Conservation (phyloP, 2,797 vertebrate genomes). For the Acanthurus leucopareius region DNA sequence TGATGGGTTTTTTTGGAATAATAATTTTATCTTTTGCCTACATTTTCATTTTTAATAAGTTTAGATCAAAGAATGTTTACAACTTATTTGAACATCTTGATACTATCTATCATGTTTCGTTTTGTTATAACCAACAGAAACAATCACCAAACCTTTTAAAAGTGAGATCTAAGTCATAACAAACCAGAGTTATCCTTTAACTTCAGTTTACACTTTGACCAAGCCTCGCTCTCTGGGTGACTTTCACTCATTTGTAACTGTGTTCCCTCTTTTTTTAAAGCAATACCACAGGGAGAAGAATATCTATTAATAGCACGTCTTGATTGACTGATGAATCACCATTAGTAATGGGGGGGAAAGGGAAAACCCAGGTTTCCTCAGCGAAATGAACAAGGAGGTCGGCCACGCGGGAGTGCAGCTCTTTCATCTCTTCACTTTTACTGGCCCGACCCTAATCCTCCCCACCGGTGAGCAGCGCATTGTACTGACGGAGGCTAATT, state of each 20-base stretch:
- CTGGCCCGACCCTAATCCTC: constrained; percentile 67
- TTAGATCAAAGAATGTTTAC: background rate
- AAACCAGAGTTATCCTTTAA: constrained; percentile 7
- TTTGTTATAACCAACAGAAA: background rate
- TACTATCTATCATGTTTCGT: background rate
- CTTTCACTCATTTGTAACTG: constrained; percentile 48
- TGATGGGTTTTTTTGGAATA: background rate
- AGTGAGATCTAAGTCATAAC: background rate
- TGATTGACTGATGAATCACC: constrained; percentile 72
- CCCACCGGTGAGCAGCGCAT: constrained; percentile 63
- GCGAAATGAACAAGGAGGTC: constrained; percentile 66
- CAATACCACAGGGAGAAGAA: constrained; percentile 25
- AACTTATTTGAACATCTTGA: background rate
- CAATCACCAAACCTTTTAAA: background rate
- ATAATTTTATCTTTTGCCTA: background rate
- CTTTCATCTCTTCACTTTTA: constrained; percentile 80
- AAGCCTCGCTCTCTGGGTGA: constrained; percentile 15
- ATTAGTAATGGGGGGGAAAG: constrained; percentile 58
- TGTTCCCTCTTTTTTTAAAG: constrained; percentile 21
- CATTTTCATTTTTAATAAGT: background rate
- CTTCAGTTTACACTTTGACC: background rate
- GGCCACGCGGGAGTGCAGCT: constrained; percentile 58
- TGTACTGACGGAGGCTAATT: constrained; percentile 81
- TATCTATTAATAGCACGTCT: constrained; percentile 63
- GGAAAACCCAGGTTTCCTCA: constrained; percentile 77